These are phyloP conservation scores for Styela clava DNA, from an alignment of 23 tunicate species.

Conservation along the genomic window DNA sequence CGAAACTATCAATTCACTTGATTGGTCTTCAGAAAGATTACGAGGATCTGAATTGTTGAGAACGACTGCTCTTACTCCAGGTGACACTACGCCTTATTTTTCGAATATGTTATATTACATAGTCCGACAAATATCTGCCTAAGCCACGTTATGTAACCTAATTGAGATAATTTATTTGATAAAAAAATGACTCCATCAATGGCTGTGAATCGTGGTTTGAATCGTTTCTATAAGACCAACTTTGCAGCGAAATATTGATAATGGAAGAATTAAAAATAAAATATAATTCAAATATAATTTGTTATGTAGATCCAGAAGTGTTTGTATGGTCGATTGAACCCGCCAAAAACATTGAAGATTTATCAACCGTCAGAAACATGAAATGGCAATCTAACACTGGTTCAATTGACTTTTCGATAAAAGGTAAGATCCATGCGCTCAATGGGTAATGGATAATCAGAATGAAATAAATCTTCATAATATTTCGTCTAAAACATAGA, in stretches of 20 bases:
- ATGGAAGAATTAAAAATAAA: too few species aligned
- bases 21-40: slow-evolving; percentile 40
- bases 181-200: slow-evolving; percentile 12
- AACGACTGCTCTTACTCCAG: slow-evolving; percentile 24
- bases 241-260: too few species aligned
- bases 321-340: slow-evolving; percentile 16
- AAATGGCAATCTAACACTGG: slow-evolving; percentile 17
- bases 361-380: slow-evolving; percentile 19
- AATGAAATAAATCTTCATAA: too few species aligned
- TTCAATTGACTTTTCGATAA: slow-evolving; percentile 15
- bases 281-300: too few species aligned
- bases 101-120: too few species aligned
- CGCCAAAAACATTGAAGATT: not conserved
- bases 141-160: too few species aligned
- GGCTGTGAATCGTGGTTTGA: not conserved
- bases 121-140: not conserved
- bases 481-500: too few species aligned
- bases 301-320: slow-evolving; percentile 16
- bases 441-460: too few species aligned
- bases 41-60: slow-evolving; percentile 18
- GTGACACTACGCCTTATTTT: too few species aligned
- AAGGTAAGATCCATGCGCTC: slow-evolving; percentile 20
- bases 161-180: slow-evolving; percentile 6
- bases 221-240: too few species aligned
- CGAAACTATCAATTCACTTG: not conserved